A percentile compares a stretch with the other conserved stretches of the same genome.
Conservation (phyloP, 2,797 vertebrate genomes). For the Delichon dasypus region DNA sequence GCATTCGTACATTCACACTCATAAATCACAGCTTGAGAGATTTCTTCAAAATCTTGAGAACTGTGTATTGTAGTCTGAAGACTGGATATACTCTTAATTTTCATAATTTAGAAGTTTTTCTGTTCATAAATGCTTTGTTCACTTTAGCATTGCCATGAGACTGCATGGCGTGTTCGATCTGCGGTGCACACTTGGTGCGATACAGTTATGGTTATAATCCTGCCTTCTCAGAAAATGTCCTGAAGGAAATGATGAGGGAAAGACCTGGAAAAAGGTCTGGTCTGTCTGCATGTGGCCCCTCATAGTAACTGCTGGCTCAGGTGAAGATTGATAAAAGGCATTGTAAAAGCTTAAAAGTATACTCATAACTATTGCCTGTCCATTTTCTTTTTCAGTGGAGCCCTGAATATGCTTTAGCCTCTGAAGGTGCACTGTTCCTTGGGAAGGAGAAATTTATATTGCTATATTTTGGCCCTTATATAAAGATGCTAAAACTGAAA, state of each 20-base stretch:
- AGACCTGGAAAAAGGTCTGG: background rate
- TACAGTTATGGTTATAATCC: background rate
- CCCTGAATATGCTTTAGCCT: background rate
- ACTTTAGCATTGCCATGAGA: background rate
- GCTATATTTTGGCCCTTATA: background rate
- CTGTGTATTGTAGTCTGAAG: background rate
- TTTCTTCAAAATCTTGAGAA: background rate
- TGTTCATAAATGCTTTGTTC: background rate
- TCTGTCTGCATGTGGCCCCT: background rate
- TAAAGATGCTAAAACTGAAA: background rate
- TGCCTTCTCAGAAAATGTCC: background rate
- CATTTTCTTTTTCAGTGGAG: background rate
- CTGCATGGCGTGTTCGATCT: background rate
- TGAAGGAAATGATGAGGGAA: background rate
- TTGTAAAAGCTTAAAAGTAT: background rate
- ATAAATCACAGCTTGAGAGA: background rate
- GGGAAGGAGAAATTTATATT: background rate
- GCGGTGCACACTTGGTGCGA: background rate
- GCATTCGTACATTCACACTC: background rate
- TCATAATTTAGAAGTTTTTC: background rate
- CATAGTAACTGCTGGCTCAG: background rate
- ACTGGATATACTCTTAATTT: background rate
- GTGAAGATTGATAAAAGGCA: background rate
- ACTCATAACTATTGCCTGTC: accelerated
- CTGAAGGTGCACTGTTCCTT: background rate